Percentiles rank a stretch among this genome's conserved stretches.
These are phyloP conservation scores for Eulemur rufifrons DNA, from an alignment of 2,113 vertebrate genomes.

Conservation along the genomic window DNA sequence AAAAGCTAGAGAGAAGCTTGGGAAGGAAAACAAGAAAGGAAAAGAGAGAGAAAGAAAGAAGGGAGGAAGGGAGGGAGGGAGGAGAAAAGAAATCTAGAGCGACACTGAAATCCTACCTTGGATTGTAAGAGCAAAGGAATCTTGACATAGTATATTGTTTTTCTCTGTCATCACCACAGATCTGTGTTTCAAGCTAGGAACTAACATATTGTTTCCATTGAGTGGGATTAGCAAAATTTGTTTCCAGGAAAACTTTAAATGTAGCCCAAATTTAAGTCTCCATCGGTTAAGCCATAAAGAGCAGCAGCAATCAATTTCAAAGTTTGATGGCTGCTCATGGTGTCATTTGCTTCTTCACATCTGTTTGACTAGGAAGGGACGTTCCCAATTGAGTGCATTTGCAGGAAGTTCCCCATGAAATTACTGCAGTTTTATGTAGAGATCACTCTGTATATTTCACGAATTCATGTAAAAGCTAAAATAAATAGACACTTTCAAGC, in stretches of 20 bases:
- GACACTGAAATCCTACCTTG: conserved; percentile 9
- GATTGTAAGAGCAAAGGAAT: neutral
- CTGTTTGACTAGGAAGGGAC: conserved; percentile 53
- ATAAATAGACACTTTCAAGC: conserved; percentile 21
- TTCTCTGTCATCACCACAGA: conserved; percentile 43
- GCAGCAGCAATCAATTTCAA: neutral
- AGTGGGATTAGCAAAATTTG: conserved; percentile 65
- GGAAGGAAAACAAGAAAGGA: neutral
- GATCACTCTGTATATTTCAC: conserved; percentile 6
- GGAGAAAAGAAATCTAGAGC: neutral
- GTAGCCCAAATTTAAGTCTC: conserved; percentile 46
- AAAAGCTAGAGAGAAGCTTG: neutral
- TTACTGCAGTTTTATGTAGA: conserved; percentile 31
- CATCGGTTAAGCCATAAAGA: conserved; percentile 37
- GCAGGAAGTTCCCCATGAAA: neutral
- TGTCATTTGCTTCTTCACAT: conserved; percentile 51
- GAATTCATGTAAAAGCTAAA: conserved; percentile 39
- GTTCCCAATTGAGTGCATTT: conserved; percentile 8
- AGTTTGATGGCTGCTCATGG: neutral
- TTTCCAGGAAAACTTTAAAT: conserved; percentile 63
- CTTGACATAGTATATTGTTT: conserved; percentile 13
- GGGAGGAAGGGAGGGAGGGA: fast-evolving
- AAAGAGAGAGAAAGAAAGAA: fast-evolving
- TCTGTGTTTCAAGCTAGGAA: conserved; percentile 37
- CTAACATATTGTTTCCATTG: conserved; percentile 66